Percentiles rank a stretch among this genome's conserved stretches.
These are phyloP conservation scores for Lepidocyrtinus sp. DNA, from an alignment of 2,888 invertebrate genomes.

Conservation along the genomic window DNA sequence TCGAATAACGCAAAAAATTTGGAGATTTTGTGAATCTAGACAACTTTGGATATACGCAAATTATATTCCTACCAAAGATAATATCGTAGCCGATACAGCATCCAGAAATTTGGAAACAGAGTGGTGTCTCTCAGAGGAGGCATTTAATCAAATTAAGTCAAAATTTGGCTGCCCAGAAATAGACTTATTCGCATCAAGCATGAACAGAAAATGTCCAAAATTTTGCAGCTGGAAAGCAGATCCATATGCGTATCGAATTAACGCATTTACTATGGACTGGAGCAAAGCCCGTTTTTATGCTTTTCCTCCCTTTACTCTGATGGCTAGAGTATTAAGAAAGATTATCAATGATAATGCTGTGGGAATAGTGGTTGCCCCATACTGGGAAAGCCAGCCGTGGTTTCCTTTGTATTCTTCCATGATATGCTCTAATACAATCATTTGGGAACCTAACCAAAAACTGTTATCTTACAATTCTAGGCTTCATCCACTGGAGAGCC, in stretches of 20 bases:
- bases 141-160: slow-evolving; percentile 14
- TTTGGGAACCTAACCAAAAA: not conserved
- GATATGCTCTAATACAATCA: not conserved
- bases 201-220: slow-evolving; percentile 14
- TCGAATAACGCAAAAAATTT: slow-evolving; percentile 25
- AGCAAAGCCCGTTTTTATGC: slow-evolving; percentile 24
- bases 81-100: slow-evolving; percentile 26
- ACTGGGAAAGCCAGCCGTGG: slow-evolving; percentile 41
- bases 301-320: slow-evolving; percentile 39
- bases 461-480: slow-evolving; percentile 25
- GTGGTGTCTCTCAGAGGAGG: slow-evolving; percentile 2
- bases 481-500: not conserved
- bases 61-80: slow-evolving; percentile 17
- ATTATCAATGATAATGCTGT: slow-evolving; percentile 2
- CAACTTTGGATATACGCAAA: slow-evolving; percentile 21
- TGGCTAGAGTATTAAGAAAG: slow-evolving; percentile 17
- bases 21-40: slow-evolving; percentile 46
- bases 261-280: slow-evolving; percentile 47
- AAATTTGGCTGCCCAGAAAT: slow-evolving; percentile 4
- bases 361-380: slow-evolving; percentile 43
- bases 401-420: slow-evolving; percentile 27
- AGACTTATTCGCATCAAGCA: slow-evolving; percentile 43
- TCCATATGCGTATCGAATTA: slow-evolving; percentile 11
- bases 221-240: slow-evolving; percentile 35
- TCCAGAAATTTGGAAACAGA: slow-evolving; percentile 24